Evolutionary conservation across 2,888 invertebrate species (phyloP).

Genomic region (Mesodorylaimus sp.): DNA sequence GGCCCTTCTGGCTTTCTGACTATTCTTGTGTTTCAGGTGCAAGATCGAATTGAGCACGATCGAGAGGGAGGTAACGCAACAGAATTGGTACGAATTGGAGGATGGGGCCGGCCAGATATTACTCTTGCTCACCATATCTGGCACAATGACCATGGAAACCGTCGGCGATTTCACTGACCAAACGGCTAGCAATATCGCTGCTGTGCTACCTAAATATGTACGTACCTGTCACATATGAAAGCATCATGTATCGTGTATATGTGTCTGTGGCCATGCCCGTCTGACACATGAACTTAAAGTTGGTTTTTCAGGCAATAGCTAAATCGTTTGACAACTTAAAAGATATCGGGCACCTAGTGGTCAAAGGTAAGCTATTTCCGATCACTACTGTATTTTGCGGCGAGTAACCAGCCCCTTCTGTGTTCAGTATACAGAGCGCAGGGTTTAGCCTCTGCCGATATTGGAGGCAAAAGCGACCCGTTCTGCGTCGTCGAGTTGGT

Average conservation of each 20-base stretch:
- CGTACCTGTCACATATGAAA: too few relatives aligned
- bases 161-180: slow-evolving; percentile 70
- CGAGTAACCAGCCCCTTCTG: background rate
- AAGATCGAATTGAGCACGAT: slow-evolving; percentile 61
- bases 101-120: slow-evolving; percentile 64
- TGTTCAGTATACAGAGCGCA: slow-evolving; percentile 51
- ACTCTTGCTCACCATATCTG: slow-evolving; percentile 74
- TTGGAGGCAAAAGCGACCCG: slow-evolving; percentile 94
- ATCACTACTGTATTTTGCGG: too few relatives aligned
- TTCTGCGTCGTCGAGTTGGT: slow-evolving; percentile 89
- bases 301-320: slow-evolving; percentile 46
- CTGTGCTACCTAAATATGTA: too few relatives aligned
- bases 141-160: slow-evolving; percentile 74
- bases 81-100: slow-evolving; percentile 68
- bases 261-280: too few relatives aligned
- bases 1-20: background rate
- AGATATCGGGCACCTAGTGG: slow-evolving; percentile 81
- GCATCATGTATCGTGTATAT: too few relatives aligned
- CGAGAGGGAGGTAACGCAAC: slow-evolving; percentile 74
- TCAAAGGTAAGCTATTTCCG: slow-evolving; percentile 47
- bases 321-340: slow-evolving; percentile 51
- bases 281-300: too few relatives aligned
- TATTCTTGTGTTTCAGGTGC: slow-evolving; percentile 41
- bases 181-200: background rate
- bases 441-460: slow-evolving; percentile 76